phyloP scores from a whole-genome alignment of 2,797 vertebrate genomes.

The Pangasius macronema region DNA sequence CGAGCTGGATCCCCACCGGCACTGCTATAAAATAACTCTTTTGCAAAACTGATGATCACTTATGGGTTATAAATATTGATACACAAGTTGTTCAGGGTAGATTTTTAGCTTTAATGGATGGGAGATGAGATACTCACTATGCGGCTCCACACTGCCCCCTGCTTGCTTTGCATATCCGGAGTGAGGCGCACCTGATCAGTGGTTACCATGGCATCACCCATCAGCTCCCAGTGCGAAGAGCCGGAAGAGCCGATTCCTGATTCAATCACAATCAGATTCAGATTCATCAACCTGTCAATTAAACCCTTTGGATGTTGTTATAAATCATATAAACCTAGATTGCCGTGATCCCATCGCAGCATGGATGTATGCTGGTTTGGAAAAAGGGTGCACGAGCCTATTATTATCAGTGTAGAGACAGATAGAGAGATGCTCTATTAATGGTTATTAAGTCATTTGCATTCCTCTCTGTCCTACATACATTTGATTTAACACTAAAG shows the following conservation, averaged over 20 bases:
- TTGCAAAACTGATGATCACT: neutral
- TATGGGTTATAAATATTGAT: neutral
- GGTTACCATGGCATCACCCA: conserved; percentile 92
- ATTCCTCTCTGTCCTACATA: neutral
- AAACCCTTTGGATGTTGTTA: neutral
- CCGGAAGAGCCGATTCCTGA: conserved; percentile 85
- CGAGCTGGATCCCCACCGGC: neutral
- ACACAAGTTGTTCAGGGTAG: neutral
- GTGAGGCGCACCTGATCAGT: conserved; percentile 92
- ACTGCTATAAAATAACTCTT: neutral
- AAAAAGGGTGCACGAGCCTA: neutral
- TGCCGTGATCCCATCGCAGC: neutral
- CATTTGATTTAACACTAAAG: neutral
- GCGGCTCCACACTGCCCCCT: conserved; percentile 93
- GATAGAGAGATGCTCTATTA: neutral
- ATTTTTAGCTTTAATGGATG: neutral
- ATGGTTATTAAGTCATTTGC: neutral
- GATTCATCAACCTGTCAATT: neutral
- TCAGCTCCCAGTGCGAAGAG: conserved; percentile 91
- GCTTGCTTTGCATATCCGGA: conserved; percentile 90
- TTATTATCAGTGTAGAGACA: neutral
- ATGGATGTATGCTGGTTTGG: neutral
- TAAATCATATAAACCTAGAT: neutral
- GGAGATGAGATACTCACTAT: conserved; percentile 77
- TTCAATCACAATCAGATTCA: conserved; percentile 26